Evolutionary conservation across 1,140 invertebrate species (phyloP).

Genomic region (Zaprionus ghesquierei): DNA sequence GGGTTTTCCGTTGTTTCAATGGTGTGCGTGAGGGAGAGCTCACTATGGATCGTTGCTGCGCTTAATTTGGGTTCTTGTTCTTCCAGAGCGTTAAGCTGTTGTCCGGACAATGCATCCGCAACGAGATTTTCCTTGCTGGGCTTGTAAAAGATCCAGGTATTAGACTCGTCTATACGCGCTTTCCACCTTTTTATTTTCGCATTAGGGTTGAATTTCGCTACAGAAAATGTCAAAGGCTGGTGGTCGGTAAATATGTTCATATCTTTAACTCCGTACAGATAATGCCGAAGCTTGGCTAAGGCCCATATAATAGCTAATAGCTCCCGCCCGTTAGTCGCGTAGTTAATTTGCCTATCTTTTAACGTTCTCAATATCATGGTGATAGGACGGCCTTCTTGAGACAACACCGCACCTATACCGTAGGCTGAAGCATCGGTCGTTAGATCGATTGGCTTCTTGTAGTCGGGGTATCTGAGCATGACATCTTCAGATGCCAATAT

Average conservation of each 20-base stretch:
- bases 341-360: too few relatives aligned
- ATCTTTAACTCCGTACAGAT: neutral
- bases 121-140: conserved; percentile 61
- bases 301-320: neutral
- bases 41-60: neutral
- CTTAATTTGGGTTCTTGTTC: neutral
- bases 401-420: neutral
- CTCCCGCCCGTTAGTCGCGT: too few relatives aligned
- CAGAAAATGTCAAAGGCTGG: conserved; percentile 13
- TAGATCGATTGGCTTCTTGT: neutral
- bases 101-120: too few relatives aligned
- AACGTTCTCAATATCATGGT: neutral
- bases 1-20: conserved; percentile 7
- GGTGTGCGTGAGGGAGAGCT: neutral
- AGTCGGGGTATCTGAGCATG: neutral
- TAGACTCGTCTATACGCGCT: conserved; percentile 20
- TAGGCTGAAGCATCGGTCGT: neutral
- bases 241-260: conserved; percentile 17
- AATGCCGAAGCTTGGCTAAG: neutral
- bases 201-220: conserved; percentile 30
- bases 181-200: conserved; percentile 24
- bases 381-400: neutral
- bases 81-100: conserved; percentile 6
- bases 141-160: conserved; percentile 57
- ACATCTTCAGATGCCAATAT: neutral